A percentile compares a stretch with the other conserved stretches of the same genome.
These are phyloP conservation scores for Eudasyphora cyanicolor DNA, from an alignment of 2,888 invertebrate genomes.

Conservation along the genomic window DNA sequence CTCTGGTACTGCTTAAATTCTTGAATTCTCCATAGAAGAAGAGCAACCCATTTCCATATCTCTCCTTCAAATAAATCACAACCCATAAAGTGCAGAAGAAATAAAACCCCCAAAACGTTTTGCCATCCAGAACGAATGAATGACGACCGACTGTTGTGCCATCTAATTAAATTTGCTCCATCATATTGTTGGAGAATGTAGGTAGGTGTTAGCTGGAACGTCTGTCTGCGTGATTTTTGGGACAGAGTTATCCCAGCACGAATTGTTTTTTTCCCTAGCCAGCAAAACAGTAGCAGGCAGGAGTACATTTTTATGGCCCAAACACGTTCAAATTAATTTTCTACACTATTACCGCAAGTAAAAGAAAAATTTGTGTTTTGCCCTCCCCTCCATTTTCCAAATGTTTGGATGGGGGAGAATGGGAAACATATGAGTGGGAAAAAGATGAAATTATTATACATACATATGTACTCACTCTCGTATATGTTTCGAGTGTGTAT, in stretches of 20 bases:
- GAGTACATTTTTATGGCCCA: slow-evolving; percentile 39
- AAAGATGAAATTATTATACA: background rate
- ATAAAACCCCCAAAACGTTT: background rate
- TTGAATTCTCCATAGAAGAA: no score
- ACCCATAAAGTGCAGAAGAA: background rate
- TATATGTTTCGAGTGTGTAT: background rate
- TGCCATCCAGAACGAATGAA: background rate
- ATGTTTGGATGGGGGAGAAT: background rate
- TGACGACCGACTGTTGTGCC: background rate
- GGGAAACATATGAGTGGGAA: background rate
- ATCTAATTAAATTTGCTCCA: slow-evolving; percentile 14
- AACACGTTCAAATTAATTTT: slow-evolving; percentile 58
- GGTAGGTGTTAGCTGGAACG: background rate
- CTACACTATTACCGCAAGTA: slow-evolving; percentile 43
- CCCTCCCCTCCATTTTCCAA: background rate
- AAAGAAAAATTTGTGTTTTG: background rate
- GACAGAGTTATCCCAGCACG: no score
- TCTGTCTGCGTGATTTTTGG: no score
- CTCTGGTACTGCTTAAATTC: no score
- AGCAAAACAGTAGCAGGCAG: background rate
- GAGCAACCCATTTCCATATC: background rate
- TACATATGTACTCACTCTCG: no score
- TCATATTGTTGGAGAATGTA: background rate
- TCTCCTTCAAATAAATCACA: background rate
- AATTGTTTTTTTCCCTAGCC: background rate